Conservation (phyloP, 1,140 invertebrate genomes). For the Eriosoma lanigerum region DNA sequence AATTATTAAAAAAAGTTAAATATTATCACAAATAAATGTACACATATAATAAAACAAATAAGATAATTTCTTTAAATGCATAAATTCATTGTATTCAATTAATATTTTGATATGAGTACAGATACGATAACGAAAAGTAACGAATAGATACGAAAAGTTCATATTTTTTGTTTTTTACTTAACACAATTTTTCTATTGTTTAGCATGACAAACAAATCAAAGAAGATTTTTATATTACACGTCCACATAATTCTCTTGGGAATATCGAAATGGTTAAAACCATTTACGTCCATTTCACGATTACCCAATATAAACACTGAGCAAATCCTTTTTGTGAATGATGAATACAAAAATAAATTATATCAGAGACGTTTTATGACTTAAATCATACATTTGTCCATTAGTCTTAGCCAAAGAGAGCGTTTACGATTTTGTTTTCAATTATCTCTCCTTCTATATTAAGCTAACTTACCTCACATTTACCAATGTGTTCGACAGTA, state of each 20-base stretch:
- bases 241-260: neutral
- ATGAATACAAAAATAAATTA: slow-evolving; percentile 11
- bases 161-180: slow-evolving; percentile 22
- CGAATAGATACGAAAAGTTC: neutral
- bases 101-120: neutral
- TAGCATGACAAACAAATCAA: slow-evolving; percentile 4
- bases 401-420: neutral
- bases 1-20: neutral
- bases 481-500: slow-evolving; percentile 1
- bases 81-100: too few species aligned
- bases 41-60: too few species aligned
- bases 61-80: too few species aligned
- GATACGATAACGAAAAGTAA: neutral
- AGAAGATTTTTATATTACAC: neutral
- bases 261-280: slow-evolving; percentile 22
- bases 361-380: slow-evolving; percentile 15
- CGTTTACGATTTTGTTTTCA: slow-evolving; percentile 7
- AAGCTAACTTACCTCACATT: slow-evolving; percentile 22
- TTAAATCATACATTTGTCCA: slow-evolving; percentile 12
- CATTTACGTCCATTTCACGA: neutral
- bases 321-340: neutral
- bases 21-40: too few species aligned
- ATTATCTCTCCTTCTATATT: neutral
- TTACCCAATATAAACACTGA: neutral
- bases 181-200: neutral